Base-by-base conservation (phyloP, 2,113 vertebrate genomes). In the Hymenochirus boettgeri region DNA sequence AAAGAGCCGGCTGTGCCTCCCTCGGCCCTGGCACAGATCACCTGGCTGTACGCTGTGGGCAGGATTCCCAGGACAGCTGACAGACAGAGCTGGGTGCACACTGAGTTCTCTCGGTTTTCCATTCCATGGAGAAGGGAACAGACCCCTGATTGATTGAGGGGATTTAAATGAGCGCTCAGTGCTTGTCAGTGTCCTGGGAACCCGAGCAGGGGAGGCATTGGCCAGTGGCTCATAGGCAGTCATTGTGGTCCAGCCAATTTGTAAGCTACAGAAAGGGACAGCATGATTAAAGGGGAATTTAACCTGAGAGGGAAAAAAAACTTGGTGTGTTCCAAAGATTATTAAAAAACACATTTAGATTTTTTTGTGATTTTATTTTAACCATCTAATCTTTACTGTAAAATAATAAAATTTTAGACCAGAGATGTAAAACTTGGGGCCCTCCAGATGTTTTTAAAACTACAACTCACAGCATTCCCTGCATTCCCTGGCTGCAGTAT, bases 11-110 rank as follows among this genome's bases (percentile, higher is more conserved):
- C 29, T 45, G 57, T 26, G 57, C 29, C 53, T 33, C 46, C 18
- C 33, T 42, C 13, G 56, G 21, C n/a, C n/a, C 54, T 67, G 64
- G 56, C 64, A 66, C 63, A 15, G 22, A 57, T 57, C 63, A 58
- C 56, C 64, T 59, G 45, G 53, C 39, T 47, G 39, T 56, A 18
- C 22, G 46, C 8, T 37, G 52, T 37, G 45, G 56, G 64, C 64
- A 52, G 29, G 42, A 37, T 50, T 57, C 54, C 53, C 63, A 37
- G 63, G 63, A 57, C 61, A 37, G 29, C 57, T 29, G 55, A 19
- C 4, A n/a, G n/a, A 61, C 70, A 24, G 23, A 39, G 35, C 56
- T 27, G 27, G 7, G 27, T 71, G 7, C 27, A 61, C 18, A 63
- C 45, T 59, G 23, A 19, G n/a, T n/a, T 72, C 54, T 37, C 56